These are phyloP conservation scores for Heliconius hewitsoni DNA, from an alignment of 1,140 invertebrate species.

Conservation along the genomic window DNA sequence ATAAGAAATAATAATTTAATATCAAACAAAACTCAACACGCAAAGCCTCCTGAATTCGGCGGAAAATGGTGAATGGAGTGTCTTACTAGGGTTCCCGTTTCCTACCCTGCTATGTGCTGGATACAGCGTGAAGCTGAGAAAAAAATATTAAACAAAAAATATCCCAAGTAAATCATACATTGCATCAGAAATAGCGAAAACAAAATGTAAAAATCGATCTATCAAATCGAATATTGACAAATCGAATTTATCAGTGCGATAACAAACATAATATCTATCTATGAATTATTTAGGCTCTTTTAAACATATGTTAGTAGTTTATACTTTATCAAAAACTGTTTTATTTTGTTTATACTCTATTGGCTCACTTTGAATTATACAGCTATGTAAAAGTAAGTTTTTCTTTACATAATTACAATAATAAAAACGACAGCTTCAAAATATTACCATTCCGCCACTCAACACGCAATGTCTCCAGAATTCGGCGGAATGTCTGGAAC, in stretches of 20 bases:
- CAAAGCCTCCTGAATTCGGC: no score
- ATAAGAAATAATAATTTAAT: neutral
- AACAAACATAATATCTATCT: neutral
- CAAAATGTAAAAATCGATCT: neutral
- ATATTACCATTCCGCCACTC: neutral
- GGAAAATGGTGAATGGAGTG: no score
- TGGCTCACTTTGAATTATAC: neutral
- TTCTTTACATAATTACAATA: no score
- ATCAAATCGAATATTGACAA: constrained; percentile 9
- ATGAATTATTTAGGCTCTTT: neutral
- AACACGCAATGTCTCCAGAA: neutral
- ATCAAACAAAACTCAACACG: neutral
- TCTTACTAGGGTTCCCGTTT: no score
- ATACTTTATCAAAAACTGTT: neutral
- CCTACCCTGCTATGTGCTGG: no score
- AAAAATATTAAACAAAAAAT: neutral
- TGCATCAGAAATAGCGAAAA: constrained; percentile 4
- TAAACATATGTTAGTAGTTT: neutral
- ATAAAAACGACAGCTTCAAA: no score
- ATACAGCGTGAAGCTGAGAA: no score
- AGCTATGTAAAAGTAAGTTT: neutral
- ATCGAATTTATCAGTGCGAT: constrained; percentile 4
- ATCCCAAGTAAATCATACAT: neutral
- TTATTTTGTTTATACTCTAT: neutral
- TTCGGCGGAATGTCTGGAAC: neutral